Percentiles rank a stretch among this genome's conserved stretches.
Conservation (phyloP, 2,113 vertebrate genomes). For the Aptenodytes patagonicus region DNA sequence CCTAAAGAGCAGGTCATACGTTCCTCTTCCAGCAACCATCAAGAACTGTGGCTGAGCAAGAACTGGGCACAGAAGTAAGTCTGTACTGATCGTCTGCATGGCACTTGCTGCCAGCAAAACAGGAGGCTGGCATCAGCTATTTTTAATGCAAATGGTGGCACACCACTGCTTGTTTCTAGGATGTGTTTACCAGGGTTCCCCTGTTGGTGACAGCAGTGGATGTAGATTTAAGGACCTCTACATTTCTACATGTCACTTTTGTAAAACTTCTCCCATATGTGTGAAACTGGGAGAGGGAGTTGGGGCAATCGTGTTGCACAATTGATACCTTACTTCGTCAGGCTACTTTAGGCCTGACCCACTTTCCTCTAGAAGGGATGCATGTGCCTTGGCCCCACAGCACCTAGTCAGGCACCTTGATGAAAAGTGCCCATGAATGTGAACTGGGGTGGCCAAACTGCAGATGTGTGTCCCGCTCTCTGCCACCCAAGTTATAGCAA, state of each 20-base stretch:
- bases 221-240: background rate
- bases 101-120: background rate
- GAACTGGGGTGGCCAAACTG: background rate
- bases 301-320: background rate
- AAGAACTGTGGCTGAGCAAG: background rate
- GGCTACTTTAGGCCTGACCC: background rate
- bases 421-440: background rate
- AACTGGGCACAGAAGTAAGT: background rate
- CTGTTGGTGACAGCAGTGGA: background rate
- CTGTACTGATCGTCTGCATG: background rate
- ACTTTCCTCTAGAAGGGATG: background rate
- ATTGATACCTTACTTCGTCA: background rate
- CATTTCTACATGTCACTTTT: background rate
- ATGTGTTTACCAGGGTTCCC: background rate
- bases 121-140: background rate
- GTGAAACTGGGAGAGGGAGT: background rate
- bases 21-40: background rate
- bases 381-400: background rate
- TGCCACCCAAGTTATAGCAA: background rate
- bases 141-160: background rate
- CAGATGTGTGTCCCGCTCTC: background rate
- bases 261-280: background rate
- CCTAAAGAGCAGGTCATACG: background rate
- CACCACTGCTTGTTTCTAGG: background rate
- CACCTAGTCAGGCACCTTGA: background rate